phyloP scores from a whole-genome alignment of 2,797 vertebrate genomes.

The Eulemur coronatus region DNA sequence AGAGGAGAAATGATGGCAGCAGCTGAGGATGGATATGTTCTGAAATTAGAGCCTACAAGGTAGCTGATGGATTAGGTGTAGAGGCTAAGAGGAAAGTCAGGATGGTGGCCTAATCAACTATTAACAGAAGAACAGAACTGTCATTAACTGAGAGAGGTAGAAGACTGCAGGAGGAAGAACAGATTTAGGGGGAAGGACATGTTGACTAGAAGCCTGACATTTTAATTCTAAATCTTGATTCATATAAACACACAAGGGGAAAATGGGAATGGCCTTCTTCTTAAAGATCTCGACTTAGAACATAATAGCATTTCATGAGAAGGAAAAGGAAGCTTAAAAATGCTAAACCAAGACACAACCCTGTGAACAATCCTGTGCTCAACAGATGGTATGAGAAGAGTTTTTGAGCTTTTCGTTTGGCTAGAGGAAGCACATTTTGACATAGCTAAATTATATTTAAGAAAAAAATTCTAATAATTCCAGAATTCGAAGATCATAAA shows the following conservation, averaged over 20 bases:
- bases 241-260: not conserved
- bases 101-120: not conserved
- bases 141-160: not conserved
- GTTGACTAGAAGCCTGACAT: not conserved
- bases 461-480: not conserved
- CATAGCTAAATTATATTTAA: not conserved
- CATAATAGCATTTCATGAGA: not conserved
- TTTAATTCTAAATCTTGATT: not conserved
- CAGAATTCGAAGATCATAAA: slow-evolving; percentile 22
- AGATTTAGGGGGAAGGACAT: not conserved
- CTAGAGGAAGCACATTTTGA: not conserved
- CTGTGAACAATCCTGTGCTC: not conserved
- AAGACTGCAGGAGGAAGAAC: not conserved
- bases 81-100: not conserved
- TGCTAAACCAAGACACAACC: not conserved
- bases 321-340: not conserved
- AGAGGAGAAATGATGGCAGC: not conserved
- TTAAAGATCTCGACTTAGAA: not conserved
- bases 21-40: not conserved
- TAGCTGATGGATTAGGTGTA: not conserved
- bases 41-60: not conserved
- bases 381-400: not conserved
- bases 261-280: not conserved
- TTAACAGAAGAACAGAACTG: not conserved
- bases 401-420: not conserved